Evolutionary conservation across 2,113 vertebrate species (phyloP), one percentile per base, ranked within the genome.

Genomic region (Colinus virginianus): DNA sequence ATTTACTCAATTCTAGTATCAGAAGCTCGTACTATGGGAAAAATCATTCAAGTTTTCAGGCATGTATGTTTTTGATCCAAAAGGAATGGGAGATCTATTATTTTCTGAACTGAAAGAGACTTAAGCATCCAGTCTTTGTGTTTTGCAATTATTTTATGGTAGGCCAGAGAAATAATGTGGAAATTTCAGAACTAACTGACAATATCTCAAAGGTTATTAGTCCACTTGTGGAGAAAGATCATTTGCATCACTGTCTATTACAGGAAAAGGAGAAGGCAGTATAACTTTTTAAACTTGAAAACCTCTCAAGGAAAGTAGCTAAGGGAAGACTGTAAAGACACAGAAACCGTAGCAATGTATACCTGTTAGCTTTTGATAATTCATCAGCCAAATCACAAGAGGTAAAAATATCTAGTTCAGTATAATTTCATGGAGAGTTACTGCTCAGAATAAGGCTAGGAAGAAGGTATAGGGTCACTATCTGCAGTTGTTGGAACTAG

Each of bases 221-320:
- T 53, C 13, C 42, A 15, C 10, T 64, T 42, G 23, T 75, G 7
- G 28, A 28, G 14, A 18, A 67, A 58, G 72, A 56, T 32, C 1
- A 0, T 9, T 55, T 55, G 14, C 1, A 4, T 69, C 36, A 21
- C 2, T 36, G 11, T 1, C 42, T 55, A 36, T 17, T 13, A 32
- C 38, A 1, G 2, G n/a, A 64, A 62, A 81, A 25, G 2, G n/a
- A 45, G 48, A 32, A 38, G 6, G 17, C 38, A n/a, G 56, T 19
- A 59, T 21, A 14, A 22, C 30, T 71, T 67, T n/a, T 43, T n/a
- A 69, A 49, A n/a, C 17, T 15, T 23, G 30, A 7, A 49, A 61
- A 84, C 1, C 16, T 72, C 16, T 55, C 32, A 71, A 32, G 23
- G 18, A 49, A 61, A 68, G 16, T 3, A 55, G 7, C 11, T 26